Evolutionary conservation across 2,113 vertebrate genomes (phyloP), one percentile per base, ranked within the genome.

Genomic region (Oenanthe melanoleuca): DNA sequence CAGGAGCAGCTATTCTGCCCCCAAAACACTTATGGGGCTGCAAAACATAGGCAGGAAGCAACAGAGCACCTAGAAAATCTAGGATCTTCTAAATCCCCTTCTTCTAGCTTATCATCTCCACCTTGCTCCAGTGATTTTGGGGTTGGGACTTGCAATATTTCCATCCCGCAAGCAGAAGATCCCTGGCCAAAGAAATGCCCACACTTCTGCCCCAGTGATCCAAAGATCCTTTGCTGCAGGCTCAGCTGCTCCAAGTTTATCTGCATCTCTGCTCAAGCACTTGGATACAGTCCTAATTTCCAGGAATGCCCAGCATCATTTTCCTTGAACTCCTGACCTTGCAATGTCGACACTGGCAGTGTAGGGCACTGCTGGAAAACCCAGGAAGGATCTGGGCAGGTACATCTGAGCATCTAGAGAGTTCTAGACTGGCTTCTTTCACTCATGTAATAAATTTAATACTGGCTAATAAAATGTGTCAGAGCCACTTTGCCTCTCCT

Each of bases 401-500:
- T 74, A 45, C 56, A 11, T 20, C 25, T 33, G 44, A 28, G 34
- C 57, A n/a, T 74, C 70, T 26, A 6, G 12, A 17, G 47, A 14
- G 42, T 64, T 61, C 38, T 49, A 82, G 66, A 14, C 50, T 69
- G 78, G 45, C 65, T 86, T 37, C 40, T 71, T 91, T 69, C 60
- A 87, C 56, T 50, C 69, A 12, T 37, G 65, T 37, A 37, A 69
- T 92, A 93, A 84, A 87, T 40, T 44, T 71, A 84, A 81, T 79
- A 18, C 3, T 25, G 33, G 45, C 73, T 82, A 84, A 89, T 96
- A 95, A 97, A 95, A 81, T 45, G 14, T 82, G 85, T 91, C 70
- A 79, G 57, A 92, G 70, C 28, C 83, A 73, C 78, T 95, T 86
- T 61, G 45, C 53, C 61, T 91, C 70, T 91, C 47, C 94, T 72